Conservation (phyloP, 2,113 vertebrate species). For the Cryptotis parvus region DNA sequence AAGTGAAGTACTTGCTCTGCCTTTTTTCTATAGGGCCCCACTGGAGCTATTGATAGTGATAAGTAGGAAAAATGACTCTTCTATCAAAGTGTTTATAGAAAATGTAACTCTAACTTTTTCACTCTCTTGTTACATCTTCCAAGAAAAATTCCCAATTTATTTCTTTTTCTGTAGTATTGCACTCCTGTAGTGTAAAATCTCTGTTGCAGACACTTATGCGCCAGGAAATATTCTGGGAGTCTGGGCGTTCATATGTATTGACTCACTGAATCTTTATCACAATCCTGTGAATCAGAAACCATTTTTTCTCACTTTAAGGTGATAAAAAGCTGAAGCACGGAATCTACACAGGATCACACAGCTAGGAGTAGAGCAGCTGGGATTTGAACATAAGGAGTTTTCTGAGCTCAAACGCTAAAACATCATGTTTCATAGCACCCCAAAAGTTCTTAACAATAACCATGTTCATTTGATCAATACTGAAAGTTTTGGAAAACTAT, state of each 20-base stretch:
- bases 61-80: neutral
- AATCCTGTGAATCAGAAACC: neutral
- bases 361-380: neutral
- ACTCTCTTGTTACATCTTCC: neutral
- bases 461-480: neutral
- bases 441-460: slow-evolving; percentile 38
- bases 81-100: neutral
- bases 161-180: slow-evolving; percentile 41
- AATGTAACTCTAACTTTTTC: neutral
- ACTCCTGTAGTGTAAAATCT: slow-evolving; percentile 15
- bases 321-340: slow-evolving; percentile 38
- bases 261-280: slow-evolving; percentile 35
- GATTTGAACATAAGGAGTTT: slow-evolving; percentile 56
- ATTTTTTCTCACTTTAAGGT: slow-evolving; percentile 56
- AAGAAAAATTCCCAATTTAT: slow-evolving; percentile 2
- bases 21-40: neutral
- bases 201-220: slow-evolving; percentile 53
- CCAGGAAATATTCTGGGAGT: slow-evolving; percentile 9
- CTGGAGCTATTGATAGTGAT: neutral
- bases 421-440: neutral
- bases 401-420: neutral
- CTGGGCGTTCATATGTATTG: neutral
- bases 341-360: neutral
- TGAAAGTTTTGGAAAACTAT: slow-evolving; percentile 30
- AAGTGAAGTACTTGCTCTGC: neutral